Conservation (phyloP, 2,113 vertebrate genomes). For the Trematocara zebra region DNA sequence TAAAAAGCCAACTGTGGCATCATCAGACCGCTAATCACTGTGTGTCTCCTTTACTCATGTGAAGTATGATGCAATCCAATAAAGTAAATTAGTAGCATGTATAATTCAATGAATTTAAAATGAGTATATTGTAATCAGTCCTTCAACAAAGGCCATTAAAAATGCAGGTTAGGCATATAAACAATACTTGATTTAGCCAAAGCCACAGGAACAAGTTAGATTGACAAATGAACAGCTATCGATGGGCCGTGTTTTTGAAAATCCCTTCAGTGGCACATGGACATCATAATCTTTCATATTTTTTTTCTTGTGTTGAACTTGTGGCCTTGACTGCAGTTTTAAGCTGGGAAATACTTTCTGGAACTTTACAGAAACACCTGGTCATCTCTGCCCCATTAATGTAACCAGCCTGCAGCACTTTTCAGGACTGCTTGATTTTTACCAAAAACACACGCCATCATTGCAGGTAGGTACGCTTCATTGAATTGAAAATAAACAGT, state of each 20-base stretch:
- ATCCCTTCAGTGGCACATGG: neutral
- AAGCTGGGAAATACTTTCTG: neutral
- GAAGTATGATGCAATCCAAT: neutral
- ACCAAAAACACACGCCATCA: constrained; percentile 44
- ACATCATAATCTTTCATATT: neutral
- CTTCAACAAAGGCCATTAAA: constrained; percentile 14
- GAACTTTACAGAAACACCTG: constrained; percentile 23
- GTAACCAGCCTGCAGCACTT: constrained; percentile 35
- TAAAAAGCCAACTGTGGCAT: neutral
- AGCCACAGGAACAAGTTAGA: constrained; percentile 1
- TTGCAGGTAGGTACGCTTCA: constrained; percentile 37
- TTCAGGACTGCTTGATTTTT: constrained; percentile 23
- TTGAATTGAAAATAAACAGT: constrained; percentile 53
- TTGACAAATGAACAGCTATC: constrained; percentile 14
- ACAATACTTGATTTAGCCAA: constrained; percentile 17
- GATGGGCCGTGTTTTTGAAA: neutral
- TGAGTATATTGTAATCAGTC: constrained; percentile 15
- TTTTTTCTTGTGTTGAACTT: neutral
- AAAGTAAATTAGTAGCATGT: constrained; percentile 14
- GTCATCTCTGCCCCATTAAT: neutral
- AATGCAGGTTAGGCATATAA: constrained; percentile 9
- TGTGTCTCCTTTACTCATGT: neutral
- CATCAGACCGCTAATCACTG: neutral
- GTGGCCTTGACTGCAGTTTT: neutral
- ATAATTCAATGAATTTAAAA: constrained; percentile 49